These are phyloP conservation scores for Oligia fasciuncula DNA, from an alignment of 2,888 invertebrate genomes.

Conservation along the genomic window DNA sequence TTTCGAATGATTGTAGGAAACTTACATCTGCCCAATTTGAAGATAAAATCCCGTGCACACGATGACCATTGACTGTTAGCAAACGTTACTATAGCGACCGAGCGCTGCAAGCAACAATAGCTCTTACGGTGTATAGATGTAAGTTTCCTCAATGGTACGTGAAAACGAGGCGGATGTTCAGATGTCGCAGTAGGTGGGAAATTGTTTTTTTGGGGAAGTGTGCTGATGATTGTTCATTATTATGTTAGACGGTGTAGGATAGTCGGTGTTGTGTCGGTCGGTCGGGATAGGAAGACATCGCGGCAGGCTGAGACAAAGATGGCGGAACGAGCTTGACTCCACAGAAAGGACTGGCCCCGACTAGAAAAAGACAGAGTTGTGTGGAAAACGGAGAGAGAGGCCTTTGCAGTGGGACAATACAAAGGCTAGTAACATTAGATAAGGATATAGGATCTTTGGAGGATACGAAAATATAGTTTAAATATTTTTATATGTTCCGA, in stretches of 20 bases:
- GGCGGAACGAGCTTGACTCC: background rate
- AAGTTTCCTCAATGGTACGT: too few relatives aligned
- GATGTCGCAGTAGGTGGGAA: background rate
- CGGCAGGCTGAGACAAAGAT: background rate
- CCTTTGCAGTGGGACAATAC: background rate
- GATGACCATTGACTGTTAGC: too few relatives aligned
- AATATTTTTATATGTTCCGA: background rate
- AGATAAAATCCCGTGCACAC: too few relatives aligned
- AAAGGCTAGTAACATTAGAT: background rate
- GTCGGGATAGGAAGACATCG: background rate
- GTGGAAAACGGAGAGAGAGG: background rate
- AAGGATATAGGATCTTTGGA: background rate
- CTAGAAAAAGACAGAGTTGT: background rate
- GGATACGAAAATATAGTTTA: background rate
- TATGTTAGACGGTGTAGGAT: background rate
- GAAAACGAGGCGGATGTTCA: conserved; percentile 15
- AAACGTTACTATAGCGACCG: too few relatives aligned
- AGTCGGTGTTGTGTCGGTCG: too few relatives aligned
- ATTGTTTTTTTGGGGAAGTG: background rate
- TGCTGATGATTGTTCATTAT: background rate
- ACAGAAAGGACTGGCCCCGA: background rate
- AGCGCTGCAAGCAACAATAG: too few relatives aligned
- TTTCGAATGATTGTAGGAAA: conserved; percentile 14
- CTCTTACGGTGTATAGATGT: too few relatives aligned
- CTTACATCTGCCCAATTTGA: too few relatives aligned